Evolutionary conservation across 2,888 invertebrate species (phyloP).

Genomic region (Falcaria lacertinaria): DNA sequence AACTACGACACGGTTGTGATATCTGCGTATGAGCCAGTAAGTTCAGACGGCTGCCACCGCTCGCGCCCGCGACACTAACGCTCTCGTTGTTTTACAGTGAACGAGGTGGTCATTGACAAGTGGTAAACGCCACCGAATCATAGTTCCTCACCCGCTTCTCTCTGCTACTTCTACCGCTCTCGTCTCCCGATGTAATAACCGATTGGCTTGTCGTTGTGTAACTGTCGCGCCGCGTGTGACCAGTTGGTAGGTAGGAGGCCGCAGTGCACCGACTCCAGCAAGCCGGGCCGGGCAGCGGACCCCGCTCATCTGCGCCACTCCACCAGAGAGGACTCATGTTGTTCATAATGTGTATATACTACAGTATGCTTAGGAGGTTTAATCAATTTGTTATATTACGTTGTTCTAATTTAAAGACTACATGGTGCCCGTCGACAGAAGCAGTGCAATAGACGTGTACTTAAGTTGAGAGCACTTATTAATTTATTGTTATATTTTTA

Average conservation of each 20-base stretch:
- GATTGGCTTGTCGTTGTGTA: constrained; percentile 53
- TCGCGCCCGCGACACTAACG: constrained; percentile 61
- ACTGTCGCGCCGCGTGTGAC: constrained; percentile 31
- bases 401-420: constrained; percentile 78
- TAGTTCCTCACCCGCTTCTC: constrained; percentile 75
- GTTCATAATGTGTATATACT: constrained; percentile 79
- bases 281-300: constrained; percentile 23
- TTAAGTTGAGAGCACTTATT: constrained; percentile 77
- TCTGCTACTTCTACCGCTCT: constrained; percentile 69
- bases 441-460: constrained; percentile 78
- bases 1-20: constrained; percentile 74
- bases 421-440: constrained; percentile 78
- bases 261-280: constrained; percentile 15
- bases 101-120: constrained; percentile 85
- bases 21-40: constrained; percentile 67
- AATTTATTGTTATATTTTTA: constrained; percentile 78
- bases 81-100: constrained; percentile 82
- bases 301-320: constrained; percentile 51
- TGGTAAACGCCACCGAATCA: constrained; percentile 80
- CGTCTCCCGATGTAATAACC: constrained; percentile 56
- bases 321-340: constrained; percentile 69
- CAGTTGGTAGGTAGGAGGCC: constrained; percentile 15
- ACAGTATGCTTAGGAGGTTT: constrained; percentile 78
- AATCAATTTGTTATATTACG: constrained; percentile 76
- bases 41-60: constrained; percentile 63